phyloP scores from a whole-genome alignment of 2,113 vertebrate species.

The Noctilio leporinus region DNA sequence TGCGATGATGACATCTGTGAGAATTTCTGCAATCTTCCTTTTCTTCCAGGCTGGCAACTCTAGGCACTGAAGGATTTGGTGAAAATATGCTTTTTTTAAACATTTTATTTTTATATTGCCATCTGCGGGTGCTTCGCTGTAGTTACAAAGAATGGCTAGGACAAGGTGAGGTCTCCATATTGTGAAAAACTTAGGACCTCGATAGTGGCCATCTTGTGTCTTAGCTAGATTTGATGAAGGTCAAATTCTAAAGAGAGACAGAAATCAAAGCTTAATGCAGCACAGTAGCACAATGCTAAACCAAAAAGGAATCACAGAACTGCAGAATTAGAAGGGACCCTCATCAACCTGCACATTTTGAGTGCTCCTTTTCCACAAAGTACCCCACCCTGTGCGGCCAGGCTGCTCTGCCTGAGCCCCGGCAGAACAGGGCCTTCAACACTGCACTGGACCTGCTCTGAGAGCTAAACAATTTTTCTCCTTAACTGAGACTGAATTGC shows the following conservation, averaged over 20 bases:
- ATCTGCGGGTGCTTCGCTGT: not conserved
- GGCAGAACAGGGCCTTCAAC: not conserved
- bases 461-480: not conserved
- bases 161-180: not conserved
- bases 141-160: not conserved
- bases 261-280: not conserved
- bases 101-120: not conserved
- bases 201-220: not conserved
- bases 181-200: not conserved
- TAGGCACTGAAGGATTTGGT: conserved; percentile 57
- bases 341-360: not conserved
- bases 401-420: not conserved
- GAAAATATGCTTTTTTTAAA: conserved; percentile 45
- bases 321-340: not conserved
- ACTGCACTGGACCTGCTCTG: not conserved
- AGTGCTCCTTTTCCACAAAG: not conserved
- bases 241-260: not conserved
- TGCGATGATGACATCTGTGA: conserved; percentile 62
- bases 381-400: not conserved
- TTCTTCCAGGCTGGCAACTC: conserved; percentile 53
- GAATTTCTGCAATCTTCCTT: conserved; percentile 53
- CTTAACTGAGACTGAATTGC: not conserved
- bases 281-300: not conserved
- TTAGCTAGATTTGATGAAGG: not conserved
- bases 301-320: not conserved